Evolutionary conservation across 2,113 vertebrate species (phyloP), one percentile per base, ranked within the genome.

Genomic region (Istiophorus platypterus): DNA sequence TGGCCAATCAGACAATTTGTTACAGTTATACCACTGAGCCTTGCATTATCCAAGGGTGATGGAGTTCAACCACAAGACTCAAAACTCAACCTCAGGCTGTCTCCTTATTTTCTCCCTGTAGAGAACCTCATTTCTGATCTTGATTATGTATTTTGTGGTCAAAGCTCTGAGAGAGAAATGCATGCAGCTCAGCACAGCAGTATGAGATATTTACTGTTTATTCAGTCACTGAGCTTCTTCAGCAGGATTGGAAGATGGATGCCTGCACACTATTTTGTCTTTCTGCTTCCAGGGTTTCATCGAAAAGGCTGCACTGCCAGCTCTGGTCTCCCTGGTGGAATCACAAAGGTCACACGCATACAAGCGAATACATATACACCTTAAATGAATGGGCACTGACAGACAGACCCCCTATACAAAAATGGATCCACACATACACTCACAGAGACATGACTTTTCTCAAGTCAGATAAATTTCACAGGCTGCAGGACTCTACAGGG

Each of bases 261-360:
- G 76, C 12, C 34, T 73, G 75, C 75, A 29, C 0, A 37, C 26
- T 67, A 51, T 63, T 78, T 84, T 39, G 54, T 75, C 81, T 86
- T 34, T 89, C 45, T 76, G 76, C 69, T 78, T 72, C 74, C 72
- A 77, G 26, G 57, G 45, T 82, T 82, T 78, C 63, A 69, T 39
- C 34, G 68, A 71, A 69, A 87, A 74, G 41, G 42, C 64, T 67
- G 20, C 2, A n/a, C 65, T 82, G 13, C 63, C 63, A 70, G 27
- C 27, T 47, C 72, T 37, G 20, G 15, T 58, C 59, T 84, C 65
- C 81, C 81, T 29, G 20, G 51, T 61, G 77, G 72, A 83, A 84
- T 54, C 1, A 18, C 49, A 91, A 91, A 92, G 87, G 91, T 92
- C 89, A 84, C 47, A 78, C 51, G 42, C 72, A 84, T 67, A 81